phyloP scores from a whole-genome alignment of 2,888 invertebrate species.

The Phaedon cochleariae region DNA sequence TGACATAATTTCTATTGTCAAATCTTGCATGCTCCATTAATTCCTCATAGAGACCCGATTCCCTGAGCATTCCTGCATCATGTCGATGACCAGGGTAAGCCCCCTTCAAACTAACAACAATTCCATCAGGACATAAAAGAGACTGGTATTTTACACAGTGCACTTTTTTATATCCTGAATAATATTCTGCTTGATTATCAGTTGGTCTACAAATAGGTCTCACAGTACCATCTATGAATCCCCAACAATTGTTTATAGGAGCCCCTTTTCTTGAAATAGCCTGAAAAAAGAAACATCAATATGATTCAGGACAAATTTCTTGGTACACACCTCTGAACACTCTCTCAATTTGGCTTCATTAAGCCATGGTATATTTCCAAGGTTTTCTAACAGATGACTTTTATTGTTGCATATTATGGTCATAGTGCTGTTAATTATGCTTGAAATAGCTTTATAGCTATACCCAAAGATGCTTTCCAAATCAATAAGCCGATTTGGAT shows the following conservation, averaged over 20 bases:
- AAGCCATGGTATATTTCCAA: slow-evolving; percentile 7
- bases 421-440: not conserved
- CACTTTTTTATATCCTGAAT: too few relatives aligned
- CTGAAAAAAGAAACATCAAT: not conserved
- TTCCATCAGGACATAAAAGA: slow-evolving; percentile 33
- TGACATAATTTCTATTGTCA: slow-evolving; percentile 7
- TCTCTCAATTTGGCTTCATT: slow-evolving; percentile 11
- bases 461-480: not conserved
- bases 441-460: not conserved
- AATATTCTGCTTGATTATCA: too few relatives aligned
- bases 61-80: slow-evolving; percentile 18
- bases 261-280: slow-evolving; percentile 15
- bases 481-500: slow-evolving; percentile 5
- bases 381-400: not conserved
- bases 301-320: not conserved
- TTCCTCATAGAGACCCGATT: slow-evolving; percentile 14
- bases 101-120: slow-evolving; percentile 11
- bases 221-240: slow-evolving; percentile 12
- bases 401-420: not conserved
- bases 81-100: slow-evolving; percentile 21
- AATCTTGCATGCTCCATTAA: slow-evolving; percentile 5
- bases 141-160: slow-evolving; percentile 37
- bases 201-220: slow-evolving; percentile 36
- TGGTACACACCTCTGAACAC: not conserved
- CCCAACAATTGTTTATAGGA: slow-evolving; percentile 29